Evolutionary conservation across 2,797 vertebrate species (phyloP).

Genomic region (Semaprochilodus insignis): DNA sequence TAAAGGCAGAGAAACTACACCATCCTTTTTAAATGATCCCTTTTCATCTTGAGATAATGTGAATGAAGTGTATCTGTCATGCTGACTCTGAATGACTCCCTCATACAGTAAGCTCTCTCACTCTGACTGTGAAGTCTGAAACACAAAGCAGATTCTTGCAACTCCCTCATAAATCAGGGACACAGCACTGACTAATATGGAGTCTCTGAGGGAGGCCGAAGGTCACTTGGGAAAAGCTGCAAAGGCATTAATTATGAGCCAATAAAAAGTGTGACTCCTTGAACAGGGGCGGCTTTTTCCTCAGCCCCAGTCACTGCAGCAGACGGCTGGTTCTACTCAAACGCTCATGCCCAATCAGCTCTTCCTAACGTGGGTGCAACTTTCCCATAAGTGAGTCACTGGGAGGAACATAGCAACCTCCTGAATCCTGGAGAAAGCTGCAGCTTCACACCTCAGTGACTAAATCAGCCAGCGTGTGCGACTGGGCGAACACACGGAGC

Average conservation of each 20-base stretch:
- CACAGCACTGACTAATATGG: constrained; percentile 57
- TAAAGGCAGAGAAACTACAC: constrained; percentile 28
- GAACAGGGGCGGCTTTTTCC: constrained; percentile 39
- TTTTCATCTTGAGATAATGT: constrained; percentile 51
- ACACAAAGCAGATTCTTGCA: constrained; percentile 59
- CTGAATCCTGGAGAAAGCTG: constrained; percentile 40
- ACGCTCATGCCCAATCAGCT: constrained; percentile 51
- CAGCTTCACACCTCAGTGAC: constrained; percentile 54
- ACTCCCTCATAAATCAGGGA: constrained; percentile 57
- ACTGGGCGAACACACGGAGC: not conserved
- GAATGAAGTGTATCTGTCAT: constrained; percentile 52
- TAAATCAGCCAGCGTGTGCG: constrained; percentile 50
- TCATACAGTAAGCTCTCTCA: constrained; percentile 50
- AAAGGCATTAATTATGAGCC: constrained; percentile 62
- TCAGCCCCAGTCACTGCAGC: constrained; percentile 32
- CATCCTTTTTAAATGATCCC: constrained; percentile 26
- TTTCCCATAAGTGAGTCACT: constrained; percentile 60
- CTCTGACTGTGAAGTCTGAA: constrained; percentile 49
- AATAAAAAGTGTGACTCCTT: constrained; percentile 60
- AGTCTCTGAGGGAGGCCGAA: constrained; percentile 51
- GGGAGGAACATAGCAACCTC: constrained; percentile 47
- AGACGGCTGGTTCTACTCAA: constrained; percentile 45
- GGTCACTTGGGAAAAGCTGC: constrained; percentile 52
- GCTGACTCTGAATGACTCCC: constrained; percentile 40
- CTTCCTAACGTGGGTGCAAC: constrained; percentile 46